A percentile compares a stretch with the other conserved stretches of the same genome.
Evolutionary conservation across 2,797 vertebrate species (phyloP).

Genomic region (Oryzias dopingdopingensis): DNA sequence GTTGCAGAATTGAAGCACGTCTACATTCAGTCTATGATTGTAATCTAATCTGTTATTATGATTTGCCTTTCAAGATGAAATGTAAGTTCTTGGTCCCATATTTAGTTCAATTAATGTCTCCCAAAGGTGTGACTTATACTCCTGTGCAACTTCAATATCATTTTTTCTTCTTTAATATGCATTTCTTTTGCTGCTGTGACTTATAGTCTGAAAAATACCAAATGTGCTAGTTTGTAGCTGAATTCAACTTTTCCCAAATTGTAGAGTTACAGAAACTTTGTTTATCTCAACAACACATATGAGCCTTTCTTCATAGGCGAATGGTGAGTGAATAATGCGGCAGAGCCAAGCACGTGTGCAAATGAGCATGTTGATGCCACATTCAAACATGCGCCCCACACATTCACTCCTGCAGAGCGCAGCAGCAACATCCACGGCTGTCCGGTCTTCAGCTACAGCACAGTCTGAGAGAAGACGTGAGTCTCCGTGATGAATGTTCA

Average conservation of each 20-base stretch:
- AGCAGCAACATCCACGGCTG: slow-evolving; percentile 11
- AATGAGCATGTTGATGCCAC: slow-evolving; percentile 51
- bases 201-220: too few species aligned
- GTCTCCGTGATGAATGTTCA: slow-evolving; percentile 11
- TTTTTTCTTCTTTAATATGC: too few species aligned
- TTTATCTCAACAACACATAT: slow-evolving; percentile 29
- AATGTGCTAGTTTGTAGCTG: not conserved
- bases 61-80: too few species aligned
- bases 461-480: slow-evolving; percentile 13
- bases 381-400: slow-evolving; percentile 62
- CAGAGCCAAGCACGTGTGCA: slow-evolving; percentile 43
- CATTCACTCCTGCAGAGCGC: slow-evolving; percentile 25
- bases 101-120: too few species aligned
- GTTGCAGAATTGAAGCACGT: too few species aligned
- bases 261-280: slow-evolving; percentile 17
- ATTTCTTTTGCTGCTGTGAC: too few species aligned
- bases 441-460: slow-evolving; percentile 7
- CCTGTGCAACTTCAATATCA: too few species aligned
- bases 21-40: too few species aligned
- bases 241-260: slow-evolving; percentile 24
- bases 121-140: too few species aligned
- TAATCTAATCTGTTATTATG: too few species aligned
- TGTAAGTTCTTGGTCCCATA: too few species aligned
- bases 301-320: slow-evolving; percentile 15
- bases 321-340: slow-evolving; percentile 52